Percentiles rank a stretch among this genome's conserved stretches.
Evolutionary conservation across 2,797 vertebrate genomes (phyloP).

Genomic region (Siniperca obscura): DNA sequence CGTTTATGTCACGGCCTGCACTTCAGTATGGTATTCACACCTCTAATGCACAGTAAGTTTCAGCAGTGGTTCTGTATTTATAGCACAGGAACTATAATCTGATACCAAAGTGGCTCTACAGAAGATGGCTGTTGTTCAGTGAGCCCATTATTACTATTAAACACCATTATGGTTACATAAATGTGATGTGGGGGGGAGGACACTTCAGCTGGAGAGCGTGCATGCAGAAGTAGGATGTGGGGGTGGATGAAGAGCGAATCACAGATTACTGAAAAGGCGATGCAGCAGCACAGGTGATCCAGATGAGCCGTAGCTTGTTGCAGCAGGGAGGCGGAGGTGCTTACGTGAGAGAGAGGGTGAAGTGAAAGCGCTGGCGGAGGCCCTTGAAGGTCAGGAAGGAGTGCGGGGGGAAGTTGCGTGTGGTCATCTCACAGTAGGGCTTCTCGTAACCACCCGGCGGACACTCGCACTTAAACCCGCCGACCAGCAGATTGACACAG

Average conservation of each 20-base stretch:
- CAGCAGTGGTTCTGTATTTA: conserved; percentile 33
- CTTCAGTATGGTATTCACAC: background rate
- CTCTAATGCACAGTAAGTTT: conserved; percentile 5
- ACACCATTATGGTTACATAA: conserved; percentile 69
- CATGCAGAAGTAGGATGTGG: conserved; percentile 38
- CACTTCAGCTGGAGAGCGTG: conserved; percentile 29
- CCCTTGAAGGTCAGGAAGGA: conserved; percentile 96
- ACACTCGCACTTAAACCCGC: conserved; percentile 95
- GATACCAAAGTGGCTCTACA: conserved; percentile 45
- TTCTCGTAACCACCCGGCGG: conserved; percentile 90
- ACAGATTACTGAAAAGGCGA: conserved; percentile 38
- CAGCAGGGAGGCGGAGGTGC: conserved; percentile 56
- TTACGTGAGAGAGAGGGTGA: conserved; percentile 94
- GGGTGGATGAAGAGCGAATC: conserved; percentile 62
- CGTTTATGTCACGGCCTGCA: conserved; percentile 11
- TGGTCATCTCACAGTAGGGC: conserved; percentile 94
- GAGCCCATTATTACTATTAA: conserved; percentile 69
- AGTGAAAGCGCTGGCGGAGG: conserved; percentile 96
- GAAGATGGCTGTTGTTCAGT: conserved; percentile 55
- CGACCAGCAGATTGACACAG: conserved; percentile 94
- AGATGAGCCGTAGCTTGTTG: conserved; percentile 42
- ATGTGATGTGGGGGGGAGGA: conserved; percentile 41
- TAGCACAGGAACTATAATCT: conserved; percentile 28
- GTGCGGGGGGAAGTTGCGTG: conserved; percentile 90
- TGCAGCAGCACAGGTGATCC: conserved; percentile 20